Evolutionary conservation across 2,888 invertebrate species (phyloP).

Genomic region (Ectobius pallidus): DNA sequence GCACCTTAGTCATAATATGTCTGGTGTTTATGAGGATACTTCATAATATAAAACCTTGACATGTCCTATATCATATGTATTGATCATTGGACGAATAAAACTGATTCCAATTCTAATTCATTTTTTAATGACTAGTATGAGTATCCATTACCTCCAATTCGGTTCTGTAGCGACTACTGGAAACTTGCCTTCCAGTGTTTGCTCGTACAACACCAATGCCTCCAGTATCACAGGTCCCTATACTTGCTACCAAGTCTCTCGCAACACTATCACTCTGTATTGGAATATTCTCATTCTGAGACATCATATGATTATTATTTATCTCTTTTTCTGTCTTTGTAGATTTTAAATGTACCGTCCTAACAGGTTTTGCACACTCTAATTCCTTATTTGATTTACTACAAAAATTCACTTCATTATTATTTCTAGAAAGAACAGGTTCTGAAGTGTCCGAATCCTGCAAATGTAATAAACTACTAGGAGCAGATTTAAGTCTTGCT

Average conservation of each 20-base stretch:
- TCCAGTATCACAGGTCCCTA: not conserved
- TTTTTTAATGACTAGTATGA: no score
- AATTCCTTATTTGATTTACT: not conserved
- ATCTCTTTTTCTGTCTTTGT: conserved; percentile 1
- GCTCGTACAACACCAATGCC: conserved; percentile 37
- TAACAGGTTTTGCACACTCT: not conserved
- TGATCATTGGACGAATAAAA: no score
- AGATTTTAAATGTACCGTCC: not conserved
- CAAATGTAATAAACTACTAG: conserved; percentile 12
- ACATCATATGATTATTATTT: not conserved
- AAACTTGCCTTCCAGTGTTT: conserved; percentile 38
- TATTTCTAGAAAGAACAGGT: not conserved
- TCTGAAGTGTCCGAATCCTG: not conserved
- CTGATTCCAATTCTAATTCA: no score
- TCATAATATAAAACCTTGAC: no score
- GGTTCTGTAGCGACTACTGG: conserved; percentile 36
- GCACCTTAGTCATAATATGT: no score
- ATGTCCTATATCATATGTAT: no score
- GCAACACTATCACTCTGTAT: not conserved
- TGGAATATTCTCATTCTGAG: not conserved
- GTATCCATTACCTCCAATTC: conserved; percentile 43
- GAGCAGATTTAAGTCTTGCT: conserved; percentile 16
- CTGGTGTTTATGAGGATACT: no score
- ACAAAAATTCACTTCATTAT: not conserved
- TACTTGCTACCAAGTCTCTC: not conserved